Evolutionary conservation across 2,797 vertebrate genomes (phyloP).

Genomic region (Etheostoma nigrum): DNA sequence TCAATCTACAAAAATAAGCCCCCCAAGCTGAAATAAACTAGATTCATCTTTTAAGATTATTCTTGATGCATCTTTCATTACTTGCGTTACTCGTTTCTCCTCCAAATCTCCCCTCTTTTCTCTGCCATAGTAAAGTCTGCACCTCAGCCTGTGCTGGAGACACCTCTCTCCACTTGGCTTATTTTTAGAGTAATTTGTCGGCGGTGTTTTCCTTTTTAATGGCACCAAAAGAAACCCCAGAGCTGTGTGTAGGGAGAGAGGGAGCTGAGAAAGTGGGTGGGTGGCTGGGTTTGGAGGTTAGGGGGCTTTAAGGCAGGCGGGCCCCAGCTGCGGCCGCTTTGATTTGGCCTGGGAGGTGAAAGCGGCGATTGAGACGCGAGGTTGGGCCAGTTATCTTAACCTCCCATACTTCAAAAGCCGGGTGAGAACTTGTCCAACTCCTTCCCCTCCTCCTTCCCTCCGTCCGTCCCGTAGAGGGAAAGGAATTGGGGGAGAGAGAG

Average conservation of each 20-base stretch:
- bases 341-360: constrained; percentile 81
- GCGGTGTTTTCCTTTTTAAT: constrained; percentile 75
- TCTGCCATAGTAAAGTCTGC: constrained; percentile 58
- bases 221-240: constrained; percentile 71
- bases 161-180: constrained; percentile 70
- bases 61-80: constrained; percentile 9
- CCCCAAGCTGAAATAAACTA: background rate
- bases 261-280: constrained; percentile 39
- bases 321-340: constrained; percentile 84
- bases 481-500: constrained; percentile 51
- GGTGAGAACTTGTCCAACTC: constrained; percentile 63
- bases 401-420: constrained; percentile 90
- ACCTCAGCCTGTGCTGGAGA: constrained; percentile 43
- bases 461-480: constrained; percentile 54
- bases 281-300: constrained; percentile 47
- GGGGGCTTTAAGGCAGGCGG: constrained; percentile 70
- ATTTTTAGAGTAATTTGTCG: constrained; percentile 80
- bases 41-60: background rate
- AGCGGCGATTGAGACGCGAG: constrained; percentile 81
- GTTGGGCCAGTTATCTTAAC: constrained; percentile 89
- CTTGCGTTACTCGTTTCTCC: background rate
- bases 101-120: constrained; percentile 14
- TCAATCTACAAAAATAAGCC: background rate
- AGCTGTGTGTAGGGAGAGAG: constrained; percentile 25
- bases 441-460: constrained; percentile 30